A percentile compares a stretch with the other conserved stretches of the same genome.
Conservation (phyloP, 2,113 vertebrate species). For the Odobenus rosmarus region DNA sequence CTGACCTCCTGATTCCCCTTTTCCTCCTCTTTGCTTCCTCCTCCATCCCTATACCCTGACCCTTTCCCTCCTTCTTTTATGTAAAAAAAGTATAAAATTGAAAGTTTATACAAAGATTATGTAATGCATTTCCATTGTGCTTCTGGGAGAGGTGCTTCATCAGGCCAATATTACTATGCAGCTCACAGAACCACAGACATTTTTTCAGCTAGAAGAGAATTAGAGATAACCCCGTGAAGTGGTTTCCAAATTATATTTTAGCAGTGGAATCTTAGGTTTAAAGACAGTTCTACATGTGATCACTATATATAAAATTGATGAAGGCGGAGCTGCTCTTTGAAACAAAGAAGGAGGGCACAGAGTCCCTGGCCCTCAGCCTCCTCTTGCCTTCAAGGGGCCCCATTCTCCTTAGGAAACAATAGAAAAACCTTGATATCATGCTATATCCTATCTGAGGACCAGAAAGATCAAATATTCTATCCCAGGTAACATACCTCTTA, state of each 20-base stretch:
- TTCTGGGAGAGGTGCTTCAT: slow-evolving; percentile 42
- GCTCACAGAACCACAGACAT: slow-evolving; percentile 71
- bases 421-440: slow-evolving; percentile 37
- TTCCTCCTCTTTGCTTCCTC: neutral
- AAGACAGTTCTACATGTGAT: slow-evolving; percentile 61
- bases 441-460: neutral
- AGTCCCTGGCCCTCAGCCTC: neutral
- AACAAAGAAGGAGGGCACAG: slow-evolving; percentile 40
- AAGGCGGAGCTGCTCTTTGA: slow-evolving; percentile 44
- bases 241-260: slow-evolving; percentile 74
- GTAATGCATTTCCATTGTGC: slow-evolving; percentile 38
- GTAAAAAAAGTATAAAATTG: slow-evolving; percentile 52
- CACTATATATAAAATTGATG: slow-evolving; percentile 55
- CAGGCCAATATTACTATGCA: slow-evolving; percentile 64
- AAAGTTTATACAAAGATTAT: slow-evolving; percentile 51
- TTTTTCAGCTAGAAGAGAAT: slow-evolving; percentile 65
- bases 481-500: neutral
- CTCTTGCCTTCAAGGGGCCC: slow-evolving; percentile 3
- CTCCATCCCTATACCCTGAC: neutral
- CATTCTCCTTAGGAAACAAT: slow-evolving; percentile 23
- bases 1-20: neutral
- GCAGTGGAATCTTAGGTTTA: slow-evolving; percentile 54
- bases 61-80: neutral
- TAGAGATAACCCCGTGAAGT: slow-evolving; percentile 72
- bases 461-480: slow-evolving; percentile 60